These are phyloP conservation scores for Enteromius fasciolatus DNA, from an alignment of 2,797 vertebrate genomes.

Conservation along the genomic window DNA sequence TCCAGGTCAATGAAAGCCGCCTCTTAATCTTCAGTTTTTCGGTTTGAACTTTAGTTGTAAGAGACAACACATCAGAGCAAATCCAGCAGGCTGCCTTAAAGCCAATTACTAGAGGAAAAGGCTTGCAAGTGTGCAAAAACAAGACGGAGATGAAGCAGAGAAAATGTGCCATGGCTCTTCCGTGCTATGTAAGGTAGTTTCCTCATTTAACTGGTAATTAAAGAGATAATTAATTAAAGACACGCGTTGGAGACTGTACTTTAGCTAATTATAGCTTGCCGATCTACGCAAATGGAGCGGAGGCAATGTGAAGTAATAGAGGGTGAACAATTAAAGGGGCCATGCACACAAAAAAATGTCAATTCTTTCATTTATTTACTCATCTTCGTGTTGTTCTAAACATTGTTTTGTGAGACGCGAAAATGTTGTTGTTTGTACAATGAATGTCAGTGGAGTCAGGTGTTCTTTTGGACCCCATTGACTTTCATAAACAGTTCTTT, in stretches of 20 bases:
- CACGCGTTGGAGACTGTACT: background rate
- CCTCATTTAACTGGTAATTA: background rate
- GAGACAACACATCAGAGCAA: constrained; percentile 44
- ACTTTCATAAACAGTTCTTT: background rate
- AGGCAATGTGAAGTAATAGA: background rate
- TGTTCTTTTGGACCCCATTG: background rate
- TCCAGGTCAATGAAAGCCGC: too few relatives aligned
- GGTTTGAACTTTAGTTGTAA: constrained; percentile 1
- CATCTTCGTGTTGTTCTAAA: background rate
- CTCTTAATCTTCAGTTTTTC: background rate
- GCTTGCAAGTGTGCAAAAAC: background rate
- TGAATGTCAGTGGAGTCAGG: background rate
- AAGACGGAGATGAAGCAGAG: background rate
- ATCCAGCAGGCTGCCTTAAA: constrained; percentile 48
- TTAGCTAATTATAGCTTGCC: constrained; percentile 10
- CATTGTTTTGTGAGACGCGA: background rate
- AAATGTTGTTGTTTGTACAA: background rate
- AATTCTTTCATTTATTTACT: background rate
- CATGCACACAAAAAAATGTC: background rate
- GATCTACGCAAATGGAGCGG: background rate
- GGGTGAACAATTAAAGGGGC: background rate
- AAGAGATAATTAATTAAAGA: constrained; percentile 9
- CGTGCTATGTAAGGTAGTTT: background rate
- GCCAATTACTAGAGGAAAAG: constrained; percentile 53
- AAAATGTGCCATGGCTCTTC: background rate